Conservation (phyloP, 2,888 invertebrate genomes). For the Drosophila nr. medialis region DNA sequence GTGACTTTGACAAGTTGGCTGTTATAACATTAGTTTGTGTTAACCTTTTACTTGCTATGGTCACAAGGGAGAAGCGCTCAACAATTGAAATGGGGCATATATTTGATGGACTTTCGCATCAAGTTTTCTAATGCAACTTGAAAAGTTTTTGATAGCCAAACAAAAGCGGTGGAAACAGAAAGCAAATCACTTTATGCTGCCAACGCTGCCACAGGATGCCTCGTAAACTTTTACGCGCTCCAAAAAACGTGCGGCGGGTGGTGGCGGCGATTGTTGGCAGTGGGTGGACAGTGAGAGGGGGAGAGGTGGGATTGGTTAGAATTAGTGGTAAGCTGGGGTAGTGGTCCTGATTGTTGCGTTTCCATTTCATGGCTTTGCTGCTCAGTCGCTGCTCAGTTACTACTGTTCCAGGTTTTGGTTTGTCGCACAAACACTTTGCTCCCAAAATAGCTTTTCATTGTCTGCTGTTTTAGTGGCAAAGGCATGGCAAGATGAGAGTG, state of each 20-base stretch:
- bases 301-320: conserved; percentile 5
- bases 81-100: conserved; percentile 62
- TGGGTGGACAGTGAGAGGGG: neutral
- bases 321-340: conserved; percentile 8
- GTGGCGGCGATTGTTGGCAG: neutral
- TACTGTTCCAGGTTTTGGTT: conserved; percentile 63
- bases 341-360: conserved; percentile 55
- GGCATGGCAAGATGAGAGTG: neutral
- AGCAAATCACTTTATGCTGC: conserved; percentile 73
- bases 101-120: conserved; percentile 61
- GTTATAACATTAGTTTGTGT: conserved; percentile 69
- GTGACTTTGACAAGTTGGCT: conserved; percentile 77
- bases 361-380: conserved; percentile 41
- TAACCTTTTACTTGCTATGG: conserved; percentile 64
- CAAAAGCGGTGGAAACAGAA: conserved; percentile 50
- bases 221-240: conserved; percentile 76
- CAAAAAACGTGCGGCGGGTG: conserved; percentile 27
- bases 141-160: conserved; percentile 73
- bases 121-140: conserved; percentile 71
- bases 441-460: conserved; percentile 76
- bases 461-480: conserved; percentile 40
- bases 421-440: conserved; percentile 59
- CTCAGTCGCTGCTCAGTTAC: conserved; percentile 48
- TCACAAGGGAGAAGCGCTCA: conserved; percentile 52
- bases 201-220: conserved; percentile 63